These are phyloP conservation scores for Hippotragus niger DNA, from an alignment of 2,113 vertebrate species.

Conservation along the genomic window DNA sequence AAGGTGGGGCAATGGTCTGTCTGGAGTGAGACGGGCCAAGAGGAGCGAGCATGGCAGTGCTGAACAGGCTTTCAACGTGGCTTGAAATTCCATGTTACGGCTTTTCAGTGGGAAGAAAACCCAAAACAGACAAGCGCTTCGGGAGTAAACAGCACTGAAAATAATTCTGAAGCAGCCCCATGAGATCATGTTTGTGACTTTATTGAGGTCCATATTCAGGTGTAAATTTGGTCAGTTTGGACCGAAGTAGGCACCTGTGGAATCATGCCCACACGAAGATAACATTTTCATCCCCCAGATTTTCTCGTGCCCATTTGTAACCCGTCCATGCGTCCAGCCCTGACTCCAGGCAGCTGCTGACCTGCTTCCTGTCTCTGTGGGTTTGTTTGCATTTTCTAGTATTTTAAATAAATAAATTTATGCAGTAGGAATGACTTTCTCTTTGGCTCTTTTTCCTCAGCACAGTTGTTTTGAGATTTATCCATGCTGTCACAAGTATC, in stretches of 20 bases:
- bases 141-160: not conserved
- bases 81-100: not conserved
- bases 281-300: not conserved
- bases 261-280: not conserved
- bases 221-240: not conserved
- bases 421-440: too few species aligned
- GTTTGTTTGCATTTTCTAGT: not conserved
- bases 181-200: not conserved
- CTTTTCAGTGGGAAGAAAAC: not conserved
- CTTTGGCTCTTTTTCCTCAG: not conserved
- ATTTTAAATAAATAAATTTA: not conserved
- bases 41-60: not conserved
- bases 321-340: not conserved
- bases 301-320: not conserved
- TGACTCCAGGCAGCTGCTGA: not conserved
- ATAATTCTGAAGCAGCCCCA: not conserved
- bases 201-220: not conserved
- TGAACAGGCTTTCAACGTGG: not conserved
- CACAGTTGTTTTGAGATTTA: too few species aligned
- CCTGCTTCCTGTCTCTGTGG: not conserved
- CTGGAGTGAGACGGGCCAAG: not conserved
- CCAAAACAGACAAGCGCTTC: not conserved
- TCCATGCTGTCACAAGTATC: rapidly evolving
- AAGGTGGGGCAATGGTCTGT: not conserved
- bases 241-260: not conserved